Base-by-base conservation (phyloP, 2,888 invertebrate species). In the Deilephila porcellus region DNA sequence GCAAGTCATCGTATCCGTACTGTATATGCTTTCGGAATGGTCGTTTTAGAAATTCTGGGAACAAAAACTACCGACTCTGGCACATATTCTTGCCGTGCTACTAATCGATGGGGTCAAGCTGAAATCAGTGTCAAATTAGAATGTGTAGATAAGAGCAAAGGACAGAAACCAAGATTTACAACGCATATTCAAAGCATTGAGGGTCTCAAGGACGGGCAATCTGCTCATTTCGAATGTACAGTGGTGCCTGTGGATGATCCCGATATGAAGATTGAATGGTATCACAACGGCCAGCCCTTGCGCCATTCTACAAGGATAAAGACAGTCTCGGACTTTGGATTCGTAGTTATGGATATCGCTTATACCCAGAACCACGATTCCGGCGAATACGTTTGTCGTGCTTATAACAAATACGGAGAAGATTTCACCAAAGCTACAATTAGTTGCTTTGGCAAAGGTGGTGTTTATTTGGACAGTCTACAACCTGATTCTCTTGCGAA, bases 11-110 rank as follows among this genome's bases (percentile, higher is more conserved):
- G 99, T 77, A 97, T 97, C 76, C 96, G 98, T 86, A 99, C 99
- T 17, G 98, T 99, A 19, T 98, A 99, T 88, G 99, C 99, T 20
- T 99, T 99, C 89, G 99, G 99, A 73, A 99, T 98, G 97, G 99
- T 99, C 32, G 98, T 99, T 63, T 95, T 99, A 62, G 99, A 99
- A 95, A 98, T 99, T 81, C 95, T 98, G 29, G 99, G 99, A 77
- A 98, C 98, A 0, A 98, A 98, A 88, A 97, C 97, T 75, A 97
- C 98, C 88, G 99, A 99, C 90, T 97, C 98, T 37, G 99, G 99
- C 62, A 96, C 96, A 45, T 98, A 98, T 88, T 97, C 97, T 0
- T 98, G 98, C 88, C 96, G 97, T 76, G 98, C 98, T 3, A 98
- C 97, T 0, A 98, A 98, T 88, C 97, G 97, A 88, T 98, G 98